Base-by-base conservation (phyloP, 2,797 vertebrate species). In the Diplodus puntazzo region DNA sequence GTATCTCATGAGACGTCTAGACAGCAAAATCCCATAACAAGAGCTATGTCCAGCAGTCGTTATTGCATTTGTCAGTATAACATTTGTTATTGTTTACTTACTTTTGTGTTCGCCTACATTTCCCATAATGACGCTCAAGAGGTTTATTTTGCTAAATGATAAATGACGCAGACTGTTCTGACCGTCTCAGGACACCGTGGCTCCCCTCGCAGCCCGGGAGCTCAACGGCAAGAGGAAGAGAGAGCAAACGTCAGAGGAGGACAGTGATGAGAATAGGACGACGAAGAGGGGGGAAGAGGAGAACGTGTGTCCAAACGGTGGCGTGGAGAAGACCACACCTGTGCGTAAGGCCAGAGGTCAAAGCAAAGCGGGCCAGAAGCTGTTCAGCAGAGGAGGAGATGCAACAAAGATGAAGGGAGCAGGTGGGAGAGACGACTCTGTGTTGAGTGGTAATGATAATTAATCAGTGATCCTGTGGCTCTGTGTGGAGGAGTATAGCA, bases 201-300 rank as follows among this genome's bases (percentile, higher is more conserved):
- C 81, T 43, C 85, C 80, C 0, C 78, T 80, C 0, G 16, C 77
- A 20, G 67, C 87, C 54, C 75, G 75, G 39, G 88, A 92, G 59
- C 75, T 82, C 34, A 80, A 81, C 3, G 67, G 91, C 21, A 95
- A 95, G 82, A 93, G 93, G 85, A 96, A 95, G 80, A 82, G 95
- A 17, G 86, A 66, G 20, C 73, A 7, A 2, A 23, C 21, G 13
- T 60, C 66, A 1, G 77, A 87, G 30, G 85, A 80, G 16, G 82
- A 83, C 0, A 4, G 34, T 4, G 64, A 54, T 0, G 69, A 74
- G 58, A 53, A 23, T 23, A 79, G 59, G 25, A 73, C 9, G 48
- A 62, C 2, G 0, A 78, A 86, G 73, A 73, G 66, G 72, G 75
- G 11, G 11, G 89, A 83, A 45, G 87, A 94, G 2, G 95, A 96